These are phyloP conservation scores for Epistrophe eligans DNA, from an alignment of 2,888 invertebrate genomes.

Conservation along the genomic window DNA sequence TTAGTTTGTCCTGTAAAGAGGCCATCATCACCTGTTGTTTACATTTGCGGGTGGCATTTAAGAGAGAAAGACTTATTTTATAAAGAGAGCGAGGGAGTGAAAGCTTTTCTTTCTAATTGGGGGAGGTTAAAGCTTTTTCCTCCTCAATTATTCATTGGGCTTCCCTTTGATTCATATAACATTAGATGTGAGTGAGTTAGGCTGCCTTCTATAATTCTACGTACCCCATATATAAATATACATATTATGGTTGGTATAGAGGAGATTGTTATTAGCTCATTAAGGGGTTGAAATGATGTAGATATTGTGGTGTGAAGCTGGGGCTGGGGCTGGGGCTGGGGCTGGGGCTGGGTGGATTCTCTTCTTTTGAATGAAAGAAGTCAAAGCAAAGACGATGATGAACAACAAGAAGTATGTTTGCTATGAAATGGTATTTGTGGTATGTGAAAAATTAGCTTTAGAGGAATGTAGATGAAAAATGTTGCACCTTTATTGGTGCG, in stretches of 20 bases:
- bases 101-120: slow-evolving; percentile 28
- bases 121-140: slow-evolving; percentile 24
- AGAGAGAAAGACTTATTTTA: slow-evolving; percentile 31
- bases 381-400: slow-evolving; percentile 23
- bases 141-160: slow-evolving; percentile 1
- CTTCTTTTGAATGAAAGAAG: not conserved
- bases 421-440: slow-evolving; percentile 44
- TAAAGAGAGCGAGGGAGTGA: slow-evolving; percentile 22
- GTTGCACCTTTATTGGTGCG: slow-evolving; percentile 52
- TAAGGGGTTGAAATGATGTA: slow-evolving; percentile 41
- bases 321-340: no score
- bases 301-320: not conserved
- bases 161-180: slow-evolving; percentile 38
- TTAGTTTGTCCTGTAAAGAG: slow-evolving; percentile 43
- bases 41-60: slow-evolving; percentile 58
- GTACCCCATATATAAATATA: not conserved
- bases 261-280: slow-evolving; percentile 60
- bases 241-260: slow-evolving; percentile 17
- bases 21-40: slow-evolving; percentile 72
- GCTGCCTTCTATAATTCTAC: not conserved
- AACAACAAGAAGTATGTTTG: slow-evolving; percentile 31
- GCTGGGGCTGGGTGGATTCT: not conserved
- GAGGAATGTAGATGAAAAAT: slow-evolving; percentile 56
- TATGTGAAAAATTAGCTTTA: slow-evolving; percentile 28
- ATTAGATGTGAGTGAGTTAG: not conserved